Evolutionary conservation across 1,140 invertebrate genomes (phyloP).

Genomic region (Ostrea denselamellosa): DNA sequence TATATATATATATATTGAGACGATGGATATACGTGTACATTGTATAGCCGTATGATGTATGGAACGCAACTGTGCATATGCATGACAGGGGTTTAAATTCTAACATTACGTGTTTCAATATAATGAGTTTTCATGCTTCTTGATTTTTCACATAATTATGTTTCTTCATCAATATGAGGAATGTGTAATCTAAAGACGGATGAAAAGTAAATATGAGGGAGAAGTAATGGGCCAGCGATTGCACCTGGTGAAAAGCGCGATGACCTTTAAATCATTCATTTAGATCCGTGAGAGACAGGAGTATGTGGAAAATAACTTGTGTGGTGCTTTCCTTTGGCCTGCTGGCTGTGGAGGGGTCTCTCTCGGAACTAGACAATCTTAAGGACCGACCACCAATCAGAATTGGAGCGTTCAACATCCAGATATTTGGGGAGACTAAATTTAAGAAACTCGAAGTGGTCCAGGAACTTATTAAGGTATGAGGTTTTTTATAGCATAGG

Average conservation of each 20-base stretch:
- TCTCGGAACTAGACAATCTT: neutral
- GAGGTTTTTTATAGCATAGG: neutral
- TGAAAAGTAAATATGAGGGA: neutral
- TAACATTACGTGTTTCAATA: no score
- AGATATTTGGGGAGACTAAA: slow-evolving; percentile 65
- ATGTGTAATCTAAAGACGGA: neutral
- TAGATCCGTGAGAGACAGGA: neutral
- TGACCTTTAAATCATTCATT: neutral
- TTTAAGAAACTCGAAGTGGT: slow-evolving; percentile 56
- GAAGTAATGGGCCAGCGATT: neutral
- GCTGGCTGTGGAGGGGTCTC: neutral
- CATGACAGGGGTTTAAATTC: no score
- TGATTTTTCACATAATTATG: neutral
- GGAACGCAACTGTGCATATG: no score
- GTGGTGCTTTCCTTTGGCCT: neutral
- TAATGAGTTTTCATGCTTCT: no score
- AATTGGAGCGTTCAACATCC: slow-evolving; percentile 69
- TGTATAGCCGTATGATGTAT: no score
- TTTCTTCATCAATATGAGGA: neutral
- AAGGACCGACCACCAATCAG: slow-evolving; percentile 50
- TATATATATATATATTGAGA: no score
- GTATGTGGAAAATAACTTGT: neutral
- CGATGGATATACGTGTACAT: no score
- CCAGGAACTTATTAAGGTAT: slow-evolving; percentile 56
- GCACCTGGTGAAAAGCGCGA: neutral